Conservation (phyloP, 2,888 invertebrate genomes). For the Eristalinus sepulchralis region DNA sequence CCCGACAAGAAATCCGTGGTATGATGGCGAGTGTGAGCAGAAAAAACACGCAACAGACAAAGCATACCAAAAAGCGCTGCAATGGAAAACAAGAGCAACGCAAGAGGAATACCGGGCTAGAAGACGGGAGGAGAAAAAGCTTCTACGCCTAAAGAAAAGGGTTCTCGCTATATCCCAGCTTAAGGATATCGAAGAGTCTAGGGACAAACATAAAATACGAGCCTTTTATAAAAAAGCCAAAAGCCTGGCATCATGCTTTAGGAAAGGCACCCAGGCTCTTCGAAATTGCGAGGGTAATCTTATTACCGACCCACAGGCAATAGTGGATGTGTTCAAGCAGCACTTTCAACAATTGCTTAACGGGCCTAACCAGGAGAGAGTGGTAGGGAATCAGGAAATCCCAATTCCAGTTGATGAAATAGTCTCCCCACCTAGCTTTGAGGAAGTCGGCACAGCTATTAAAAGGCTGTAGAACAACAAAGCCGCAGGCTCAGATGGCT, state of each 20-base stretch:
- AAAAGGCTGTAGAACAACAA: too few relatives aligned
- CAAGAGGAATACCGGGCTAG: background rate
- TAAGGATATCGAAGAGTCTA: background rate
- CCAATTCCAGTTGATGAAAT: background rate
- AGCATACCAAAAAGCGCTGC: too few relatives aligned
- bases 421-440: background rate
- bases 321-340: slow-evolving; percentile 10
- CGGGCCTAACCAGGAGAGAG: background rate
- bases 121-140: background rate
- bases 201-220: background rate
- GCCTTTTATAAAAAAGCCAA: background rate
- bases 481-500: too few relatives aligned
- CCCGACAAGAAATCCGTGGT: too few relatives aligned
- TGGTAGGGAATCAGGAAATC: background rate
- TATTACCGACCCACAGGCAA: slow-evolving; percentile 1
- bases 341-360: slow-evolving; percentile 3
- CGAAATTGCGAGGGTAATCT: background rate
- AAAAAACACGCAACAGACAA: too few relatives aligned
- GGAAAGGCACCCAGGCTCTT: background rate
- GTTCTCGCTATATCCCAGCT: background rate
- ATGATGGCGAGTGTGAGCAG: too few relatives aligned
- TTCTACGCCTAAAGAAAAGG: background rate
- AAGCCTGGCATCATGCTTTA: too few relatives aligned
- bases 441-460: too few relatives aligned
- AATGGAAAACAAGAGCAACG: background rate